phyloP scores from a whole-genome alignment of 2,888 invertebrate species.

The Odiellus spinosus region DNA sequence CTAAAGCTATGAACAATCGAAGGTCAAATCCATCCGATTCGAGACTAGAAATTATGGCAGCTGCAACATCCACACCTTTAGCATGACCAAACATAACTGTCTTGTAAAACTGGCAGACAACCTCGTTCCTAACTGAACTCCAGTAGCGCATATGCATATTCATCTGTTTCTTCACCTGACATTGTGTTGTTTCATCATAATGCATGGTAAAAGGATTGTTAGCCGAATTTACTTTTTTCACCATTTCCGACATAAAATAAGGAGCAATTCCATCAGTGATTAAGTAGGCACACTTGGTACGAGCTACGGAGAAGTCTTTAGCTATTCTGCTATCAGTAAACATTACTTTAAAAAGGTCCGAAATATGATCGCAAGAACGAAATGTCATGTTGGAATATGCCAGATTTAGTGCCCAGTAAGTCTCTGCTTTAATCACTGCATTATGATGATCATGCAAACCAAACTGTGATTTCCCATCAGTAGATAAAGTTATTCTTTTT shows the following conservation, averaged over 20 bases:
- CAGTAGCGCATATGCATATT: not conserved
- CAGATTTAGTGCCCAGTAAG: not conserved
- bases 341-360: not conserved
- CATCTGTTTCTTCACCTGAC: not conserved
- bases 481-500: not conserved
- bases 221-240: too few relatives aligned
- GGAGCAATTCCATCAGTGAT: not conserved
- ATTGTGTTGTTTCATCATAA: not conserved
- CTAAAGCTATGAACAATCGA: not conserved
- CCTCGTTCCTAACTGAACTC: not conserved
- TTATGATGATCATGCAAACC: not conserved
- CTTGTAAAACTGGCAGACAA: not conserved
- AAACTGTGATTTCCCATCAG: not conserved
- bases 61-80: not conserved
- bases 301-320: not conserved
- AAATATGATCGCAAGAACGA: not conserved
- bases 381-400: not conserved
- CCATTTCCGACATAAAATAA: not conserved
- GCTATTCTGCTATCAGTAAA: not conserved
- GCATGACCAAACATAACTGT: not conserved
- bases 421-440: not conserved
- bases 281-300: not conserved
- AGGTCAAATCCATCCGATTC: not conserved
- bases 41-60: not conserved
- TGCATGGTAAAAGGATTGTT: not conserved